Evolutionary conservation across 1,140 invertebrate species (phyloP).

Genomic region (Apolygus lucorum): DNA sequence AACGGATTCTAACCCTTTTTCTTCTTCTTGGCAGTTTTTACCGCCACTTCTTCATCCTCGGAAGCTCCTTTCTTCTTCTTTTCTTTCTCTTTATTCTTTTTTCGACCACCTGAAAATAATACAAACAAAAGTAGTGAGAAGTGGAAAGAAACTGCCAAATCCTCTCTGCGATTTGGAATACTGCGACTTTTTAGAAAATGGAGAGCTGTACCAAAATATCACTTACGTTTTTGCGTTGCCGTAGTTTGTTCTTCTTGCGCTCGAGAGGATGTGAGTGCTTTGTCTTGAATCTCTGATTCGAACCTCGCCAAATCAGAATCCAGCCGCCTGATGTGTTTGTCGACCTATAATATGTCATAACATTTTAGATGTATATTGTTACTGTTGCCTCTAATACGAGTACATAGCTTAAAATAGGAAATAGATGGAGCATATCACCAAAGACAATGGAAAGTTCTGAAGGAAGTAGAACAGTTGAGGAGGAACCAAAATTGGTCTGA

Average conservation of each 20-base stretch:
- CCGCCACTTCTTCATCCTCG: constrained; percentile 48
- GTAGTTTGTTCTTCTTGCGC: constrained; percentile 31
- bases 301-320: constrained; percentile 94
- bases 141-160: not conserved
- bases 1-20: constrained; percentile 56
- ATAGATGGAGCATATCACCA: too few relatives aligned
- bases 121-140: not conserved
- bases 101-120: constrained; percentile 45
- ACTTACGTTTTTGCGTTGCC: constrained; percentile 29
- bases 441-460: too few relatives aligned
- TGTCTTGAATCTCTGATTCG: constrained; percentile 94
- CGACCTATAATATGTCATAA: too few relatives aligned
- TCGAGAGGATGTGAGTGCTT: constrained; percentile 61
- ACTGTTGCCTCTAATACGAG: too few relatives aligned
- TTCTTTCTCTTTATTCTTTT: constrained; percentile 59
- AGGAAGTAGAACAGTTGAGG: too few relatives aligned
- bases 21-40: constrained; percentile 52
- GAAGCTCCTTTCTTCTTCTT: constrained; percentile 50
- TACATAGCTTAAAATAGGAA: too few relatives aligned
- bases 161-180: too few relatives aligned
- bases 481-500: too few relatives aligned
- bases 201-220: too few relatives aligned
- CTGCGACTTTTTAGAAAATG: too few relatives aligned
- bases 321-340: constrained; percentile 91
- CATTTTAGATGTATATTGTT: too few relatives aligned